Percentiles rank a stretch among this genome's conserved stretches.
phyloP scores from a whole-genome alignment of 2,888 invertebrate genomes.

The Entomobrya proxima region DNA sequence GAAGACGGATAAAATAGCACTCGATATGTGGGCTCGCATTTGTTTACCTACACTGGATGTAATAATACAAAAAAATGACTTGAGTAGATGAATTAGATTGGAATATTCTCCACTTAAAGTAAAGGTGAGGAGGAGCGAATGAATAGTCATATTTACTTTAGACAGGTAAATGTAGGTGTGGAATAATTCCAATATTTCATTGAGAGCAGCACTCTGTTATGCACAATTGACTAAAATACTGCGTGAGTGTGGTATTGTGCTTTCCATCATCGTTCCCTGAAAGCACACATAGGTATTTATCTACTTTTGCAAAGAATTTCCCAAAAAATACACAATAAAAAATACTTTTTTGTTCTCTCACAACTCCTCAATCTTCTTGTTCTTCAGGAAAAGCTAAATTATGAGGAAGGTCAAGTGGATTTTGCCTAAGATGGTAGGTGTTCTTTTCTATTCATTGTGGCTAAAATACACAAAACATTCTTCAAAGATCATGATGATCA shows the following conservation, averaged over 20 bases:
- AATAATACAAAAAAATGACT: constrained; percentile 34
- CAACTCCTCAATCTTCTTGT: not conserved
- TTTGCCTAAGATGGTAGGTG: constrained; percentile 59
- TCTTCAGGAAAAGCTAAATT: constrained; percentile 43
- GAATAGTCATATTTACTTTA: constrained; percentile 55
- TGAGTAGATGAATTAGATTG: constrained; percentile 23
- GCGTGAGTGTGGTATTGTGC: constrained; percentile 20
- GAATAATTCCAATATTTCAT: constrained; percentile 61
- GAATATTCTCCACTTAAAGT: not conserved
- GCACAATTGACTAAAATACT: constrained; percentile 26
- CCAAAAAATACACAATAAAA: constrained; percentile 45
- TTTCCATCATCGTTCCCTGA: not conserved
- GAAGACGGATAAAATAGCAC: constrained; percentile 45
- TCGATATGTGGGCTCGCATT: constrained; percentile 59
- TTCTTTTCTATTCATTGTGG: constrained; percentile 31
- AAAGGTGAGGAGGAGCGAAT: constrained; percentile 32
- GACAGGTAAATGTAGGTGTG: constrained; percentile 63
- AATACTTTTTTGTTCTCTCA: constrained; percentile 29
- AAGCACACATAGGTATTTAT: not conserved
- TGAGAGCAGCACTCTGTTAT: not conserved
- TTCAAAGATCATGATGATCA: constrained; percentile 18
- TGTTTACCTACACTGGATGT: constrained; percentile 56
- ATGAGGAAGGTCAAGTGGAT: constrained; percentile 66
- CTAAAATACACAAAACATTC: constrained; percentile 40
- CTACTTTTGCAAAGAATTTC: constrained; percentile 44